A percentile compares a stretch with the other conserved stretches of the same genome.
Evolutionary conservation across 2,113 vertebrate genomes (phyloP).

Genomic region (Engystomops pustulosus): DNA sequence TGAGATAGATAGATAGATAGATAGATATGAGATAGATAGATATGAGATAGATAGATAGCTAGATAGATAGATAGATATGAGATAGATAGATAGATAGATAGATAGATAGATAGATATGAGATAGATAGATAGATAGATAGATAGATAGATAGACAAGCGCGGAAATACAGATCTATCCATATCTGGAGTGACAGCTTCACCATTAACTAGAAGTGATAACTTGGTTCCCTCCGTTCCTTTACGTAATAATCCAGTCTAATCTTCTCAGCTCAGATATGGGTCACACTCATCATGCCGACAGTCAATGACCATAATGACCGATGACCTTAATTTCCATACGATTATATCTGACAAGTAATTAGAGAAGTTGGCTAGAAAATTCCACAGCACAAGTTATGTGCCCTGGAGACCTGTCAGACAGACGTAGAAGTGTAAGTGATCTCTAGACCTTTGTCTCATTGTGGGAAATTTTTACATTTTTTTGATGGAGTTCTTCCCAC

Average conservation of each 20-base stretch:
- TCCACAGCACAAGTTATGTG: neutral
- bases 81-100: no score
- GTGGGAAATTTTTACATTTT: no score
- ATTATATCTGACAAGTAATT: neutral
- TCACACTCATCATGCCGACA: neutral
- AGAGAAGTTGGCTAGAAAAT: neutral
- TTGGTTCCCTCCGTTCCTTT: neutral
- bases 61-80: no score
- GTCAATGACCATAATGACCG: neutral
- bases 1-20: no score
- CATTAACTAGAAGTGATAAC: neutral
- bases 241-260: slow-evolving; percentile 24
- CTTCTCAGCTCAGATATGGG: slow-evolving; percentile 19
- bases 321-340: neutral
- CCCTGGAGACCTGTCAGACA: neutral
- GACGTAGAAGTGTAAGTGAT: neutral
- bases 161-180: neutral
- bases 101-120: no score
- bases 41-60: no score
- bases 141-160: no score
- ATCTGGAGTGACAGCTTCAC: neutral
- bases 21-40: no score
- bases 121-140: no score
- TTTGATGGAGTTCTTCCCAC: no score
- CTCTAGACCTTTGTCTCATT: neutral